phyloP scores from a whole-genome alignment of 2,113 vertebrate genomes.

The Brienomyrus longianalis region DNA sequence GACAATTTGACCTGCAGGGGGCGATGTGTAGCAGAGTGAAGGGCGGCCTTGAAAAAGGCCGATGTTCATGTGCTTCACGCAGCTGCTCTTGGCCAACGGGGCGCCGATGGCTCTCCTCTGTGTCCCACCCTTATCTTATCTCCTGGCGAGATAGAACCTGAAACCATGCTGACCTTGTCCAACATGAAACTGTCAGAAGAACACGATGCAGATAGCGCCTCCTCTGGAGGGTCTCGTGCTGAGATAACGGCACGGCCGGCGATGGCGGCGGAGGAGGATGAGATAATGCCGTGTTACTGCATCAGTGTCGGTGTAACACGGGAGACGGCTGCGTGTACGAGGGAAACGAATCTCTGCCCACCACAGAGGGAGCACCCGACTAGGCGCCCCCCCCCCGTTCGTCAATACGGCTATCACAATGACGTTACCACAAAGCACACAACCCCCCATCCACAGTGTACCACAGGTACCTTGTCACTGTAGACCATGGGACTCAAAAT shows the following conservation, averaged over 20 bases:
- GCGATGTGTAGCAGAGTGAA: neutral
- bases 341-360: neutral
- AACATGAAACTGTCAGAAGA: conserved; percentile 70
- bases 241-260: conserved; percentile 31
- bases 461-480: neutral
- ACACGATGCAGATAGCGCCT: conserved; percentile 58
- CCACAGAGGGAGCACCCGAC: neutral
- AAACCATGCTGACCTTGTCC: conserved; percentile 73
- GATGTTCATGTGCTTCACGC: neutral
- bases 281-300: conserved; percentile 44
- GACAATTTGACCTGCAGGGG: neutral
- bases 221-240: conserved; percentile 36
- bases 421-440: neutral
- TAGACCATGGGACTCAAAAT: neutral
- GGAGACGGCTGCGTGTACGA: neutral
- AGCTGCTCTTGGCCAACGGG: neutral
- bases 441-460: neutral
- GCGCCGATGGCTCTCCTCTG: conserved; percentile 47
- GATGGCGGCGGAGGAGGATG: conserved; percentile 11
- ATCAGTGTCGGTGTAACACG: conserved; percentile 37
- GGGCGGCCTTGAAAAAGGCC: neutral
- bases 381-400: neutral
- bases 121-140: conserved; percentile 64
- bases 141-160: conserved; percentile 58
- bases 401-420: neutral